These are phyloP conservation scores for Casuarius casuarius DNA, from an alignment of 2,113 vertebrate species.

Conservation along the genomic window DNA sequence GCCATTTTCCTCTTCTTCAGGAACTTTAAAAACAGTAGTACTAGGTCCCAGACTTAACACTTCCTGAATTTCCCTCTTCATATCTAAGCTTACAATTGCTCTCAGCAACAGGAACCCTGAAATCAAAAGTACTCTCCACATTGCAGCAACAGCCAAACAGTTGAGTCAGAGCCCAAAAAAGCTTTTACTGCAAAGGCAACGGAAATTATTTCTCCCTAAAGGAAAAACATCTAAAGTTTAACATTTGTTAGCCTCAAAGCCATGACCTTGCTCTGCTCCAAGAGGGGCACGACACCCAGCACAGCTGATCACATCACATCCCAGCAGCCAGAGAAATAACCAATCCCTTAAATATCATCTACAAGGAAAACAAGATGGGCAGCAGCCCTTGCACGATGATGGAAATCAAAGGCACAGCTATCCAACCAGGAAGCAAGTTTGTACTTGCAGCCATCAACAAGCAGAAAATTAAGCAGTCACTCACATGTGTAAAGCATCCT, in stretches of 20 bases:
- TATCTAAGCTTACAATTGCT: neutral
- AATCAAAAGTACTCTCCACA: neutral
- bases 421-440: neutral
- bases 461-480: neutral
- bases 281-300: neutral
- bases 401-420: neutral
- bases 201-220: neutral
- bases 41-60: neutral
- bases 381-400: neutral
- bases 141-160: neutral
- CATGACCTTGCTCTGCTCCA: neutral
- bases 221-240: neutral
- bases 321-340: neutral
- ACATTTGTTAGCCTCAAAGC: neutral
- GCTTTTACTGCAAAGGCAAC: neutral
- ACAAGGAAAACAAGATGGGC: too few relatives aligned
- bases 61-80: neutral
- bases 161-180: constrained; percentile 1
- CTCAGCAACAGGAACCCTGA: neutral
- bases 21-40: neutral
- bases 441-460: neutral
- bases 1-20: neutral
- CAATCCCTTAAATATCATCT: too few relatives aligned
- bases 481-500: neutral
- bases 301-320: neutral